Conservation (phyloP, 2,888 invertebrate genomes). For the Peribatodes rhomboidaria region DNA sequence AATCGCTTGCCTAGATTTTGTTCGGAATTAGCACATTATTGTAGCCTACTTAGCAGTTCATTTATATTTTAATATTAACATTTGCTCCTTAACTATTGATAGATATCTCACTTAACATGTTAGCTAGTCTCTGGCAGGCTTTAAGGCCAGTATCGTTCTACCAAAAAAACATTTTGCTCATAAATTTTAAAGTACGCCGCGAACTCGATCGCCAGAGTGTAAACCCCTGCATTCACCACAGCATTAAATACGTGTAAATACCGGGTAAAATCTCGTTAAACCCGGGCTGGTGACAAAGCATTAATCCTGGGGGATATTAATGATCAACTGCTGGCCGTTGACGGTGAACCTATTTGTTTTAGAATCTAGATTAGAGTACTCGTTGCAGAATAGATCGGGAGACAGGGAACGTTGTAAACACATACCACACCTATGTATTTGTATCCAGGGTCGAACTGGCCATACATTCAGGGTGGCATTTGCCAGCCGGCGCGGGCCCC, state of each 20-base stretch:
- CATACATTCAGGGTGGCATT: too few species aligned
- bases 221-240: not conserved
- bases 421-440: not conserved
- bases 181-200: not conserved
- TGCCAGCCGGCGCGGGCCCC: too few species aligned
- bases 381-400: conserved; percentile 16
- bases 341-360: conserved; percentile 35
- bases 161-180: too few species aligned
- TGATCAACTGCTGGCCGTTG: conserved; percentile 22
- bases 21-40: too few species aligned
- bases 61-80: too few species aligned
- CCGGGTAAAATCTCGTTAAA: conserved; percentile 33
- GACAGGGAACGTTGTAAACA: not conserved
- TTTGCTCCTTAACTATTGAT: too few species aligned
- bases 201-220: not conserved
- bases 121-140: too few species aligned
- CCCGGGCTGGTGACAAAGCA: conserved; percentile 31
- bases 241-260: conserved; percentile 26
- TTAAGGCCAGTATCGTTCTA: too few species aligned
- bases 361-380: conserved; percentile 38
- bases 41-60: too few species aligned
- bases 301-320: conserved; percentile 35
- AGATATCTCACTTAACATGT: too few species aligned
- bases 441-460: too few species aligned
- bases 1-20: too few species aligned